phyloP scores from a whole-genome alignment of 2,113 vertebrate species.

The Glareola pratincola region DNA sequence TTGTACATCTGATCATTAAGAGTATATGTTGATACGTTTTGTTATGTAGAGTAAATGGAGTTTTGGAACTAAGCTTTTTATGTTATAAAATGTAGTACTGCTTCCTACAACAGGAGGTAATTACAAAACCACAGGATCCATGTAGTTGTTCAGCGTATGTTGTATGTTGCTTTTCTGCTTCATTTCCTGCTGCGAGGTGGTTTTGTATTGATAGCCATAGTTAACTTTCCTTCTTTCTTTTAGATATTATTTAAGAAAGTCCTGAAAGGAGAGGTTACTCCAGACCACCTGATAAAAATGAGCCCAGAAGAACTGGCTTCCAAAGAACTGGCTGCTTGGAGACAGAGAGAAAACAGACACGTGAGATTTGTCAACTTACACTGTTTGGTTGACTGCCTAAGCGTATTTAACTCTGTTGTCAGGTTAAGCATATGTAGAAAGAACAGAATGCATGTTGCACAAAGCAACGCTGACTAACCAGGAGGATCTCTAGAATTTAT shows the following conservation, averaged over 20 bases:
- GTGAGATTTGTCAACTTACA: conserved; percentile 70
- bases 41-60: not conserved
- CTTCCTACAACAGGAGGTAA: not conserved
- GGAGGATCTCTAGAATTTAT: not conserved
- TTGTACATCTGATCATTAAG: not conserved
- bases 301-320: conserved; percentile 97
- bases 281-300: conserved; percentile 93
- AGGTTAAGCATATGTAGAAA: not conserved
- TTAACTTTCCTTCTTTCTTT: conserved; percentile 11
- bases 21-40: not conserved
- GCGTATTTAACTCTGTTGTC: not conserved
- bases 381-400: not conserved
- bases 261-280: conserved; percentile 93
- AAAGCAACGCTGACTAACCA: not conserved
- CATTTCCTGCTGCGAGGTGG: not conserved
- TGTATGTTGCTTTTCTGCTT: not conserved
- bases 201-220: not conserved
- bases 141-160: not conserved
- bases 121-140: not conserved
- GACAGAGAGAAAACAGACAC: conserved; percentile 94
- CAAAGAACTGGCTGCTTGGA: conserved; percentile 96
- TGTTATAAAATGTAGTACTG: not conserved
- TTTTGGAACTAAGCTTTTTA: not conserved
- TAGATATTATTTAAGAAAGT: conserved; percentile 96
- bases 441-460: not conserved